phyloP scores from a whole-genome alignment of 2,113 vertebrate genomes.

The Odontesthes bonariensis region DNA sequence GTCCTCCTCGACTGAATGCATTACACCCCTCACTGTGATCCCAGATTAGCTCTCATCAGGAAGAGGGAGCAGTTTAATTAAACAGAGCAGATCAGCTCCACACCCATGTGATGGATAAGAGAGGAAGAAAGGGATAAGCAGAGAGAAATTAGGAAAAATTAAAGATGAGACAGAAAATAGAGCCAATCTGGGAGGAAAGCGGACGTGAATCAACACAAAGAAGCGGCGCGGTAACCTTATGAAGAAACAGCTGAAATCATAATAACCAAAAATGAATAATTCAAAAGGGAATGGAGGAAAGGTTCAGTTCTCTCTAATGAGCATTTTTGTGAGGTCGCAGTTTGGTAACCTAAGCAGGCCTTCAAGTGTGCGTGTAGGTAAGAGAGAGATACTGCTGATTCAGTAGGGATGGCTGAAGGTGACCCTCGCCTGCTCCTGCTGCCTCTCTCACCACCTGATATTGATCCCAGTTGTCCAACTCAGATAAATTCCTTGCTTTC shows the following conservation, averaged over 20 bases:
- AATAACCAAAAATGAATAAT: conserved; percentile 69
- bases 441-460: conserved; percentile 80
- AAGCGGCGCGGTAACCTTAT: conserved; percentile 25
- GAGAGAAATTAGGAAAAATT: conserved; percentile 45
- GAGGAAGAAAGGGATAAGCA: conserved; percentile 15
- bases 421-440: conserved; percentile 77
- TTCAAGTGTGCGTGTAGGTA: conserved; percentile 31
- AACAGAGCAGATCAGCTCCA: conserved; percentile 63
- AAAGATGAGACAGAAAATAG: conserved; percentile 16
- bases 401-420: conserved; percentile 84
- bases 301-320: conserved; percentile 62
- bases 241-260: conserved; percentile 47
- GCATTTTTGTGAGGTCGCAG: conserved; percentile 77
- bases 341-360: conserved; percentile 78
- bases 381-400: conserved; percentile 83
- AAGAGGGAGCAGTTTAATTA: conserved; percentile 72
- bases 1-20: conserved; percentile 45
- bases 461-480: conserved; percentile 79
- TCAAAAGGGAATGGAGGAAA: conserved; percentile 38
- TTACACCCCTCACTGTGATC: conserved; percentile 38
- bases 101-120: conserved; percentile 58
- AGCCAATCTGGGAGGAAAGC: not conserved
- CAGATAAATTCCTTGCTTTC: conserved; percentile 73
- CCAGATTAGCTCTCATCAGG: conserved; percentile 66
- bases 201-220: conserved; percentile 24